Evolutionary conservation across 2,113 vertebrate genomes (phyloP), one percentile per base, ranked within the genome.

Genomic region (Pantherophis guttatus): DNA sequence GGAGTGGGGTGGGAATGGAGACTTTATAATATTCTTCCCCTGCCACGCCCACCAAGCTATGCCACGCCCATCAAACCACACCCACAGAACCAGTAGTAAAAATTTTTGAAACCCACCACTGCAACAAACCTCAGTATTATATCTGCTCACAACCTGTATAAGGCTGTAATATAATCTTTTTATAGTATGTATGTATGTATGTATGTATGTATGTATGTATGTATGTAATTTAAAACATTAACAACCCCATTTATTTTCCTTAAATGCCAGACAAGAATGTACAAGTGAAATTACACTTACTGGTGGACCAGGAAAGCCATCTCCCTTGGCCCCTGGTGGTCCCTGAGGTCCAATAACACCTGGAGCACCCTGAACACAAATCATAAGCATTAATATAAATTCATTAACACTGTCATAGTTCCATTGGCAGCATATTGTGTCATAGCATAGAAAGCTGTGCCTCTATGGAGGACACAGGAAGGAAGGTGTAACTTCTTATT

Each of bases 301-400:
- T 95, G 96, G 93, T 94, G 98, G 97, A 89, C 98, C 98, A 90
- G 98, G 98, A 52, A 96, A 93, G 26, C 98, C 97, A 2, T 98
- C 98, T 0, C 98, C 98, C 95, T 98, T 98, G 52, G 75, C 59
- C 91, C 98, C 99, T 26, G 91, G 93, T 50, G 97, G 95, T 3
- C 98, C 98, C 12, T 95, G 87, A 48, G 94, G 97, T 89, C 98
- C 99, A 48, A 24, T 91, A 57, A 91, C 95, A 17, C 97, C 97
- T 53, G 0, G 94, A 8, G 55, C 10, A 87, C 97, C 97, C 97
- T 98, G 94, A 48, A 92, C 15, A 55, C 62, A 92, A 75, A 93
- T 50, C 2, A 86, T 19, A 96, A 70, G 33, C 21, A 53, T 26
- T 91, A 94, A 96, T 93, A 59, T n/a, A 91, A 94, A 96, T 94